These are phyloP conservation scores for Chrysolophus pictus DNA, from an alignment of 2,797 vertebrate species.

Conservation along the genomic window DNA sequence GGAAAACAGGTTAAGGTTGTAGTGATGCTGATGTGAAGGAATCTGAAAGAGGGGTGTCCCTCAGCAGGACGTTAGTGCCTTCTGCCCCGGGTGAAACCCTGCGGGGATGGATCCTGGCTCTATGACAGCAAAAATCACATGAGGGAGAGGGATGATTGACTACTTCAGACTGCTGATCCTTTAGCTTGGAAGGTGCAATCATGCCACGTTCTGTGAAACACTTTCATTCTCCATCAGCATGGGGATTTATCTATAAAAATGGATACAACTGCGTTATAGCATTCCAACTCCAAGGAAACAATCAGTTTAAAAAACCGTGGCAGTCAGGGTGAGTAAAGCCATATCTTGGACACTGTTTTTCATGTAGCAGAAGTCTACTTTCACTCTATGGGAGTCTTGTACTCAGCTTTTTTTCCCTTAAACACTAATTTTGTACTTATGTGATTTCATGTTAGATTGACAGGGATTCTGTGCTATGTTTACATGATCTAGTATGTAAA, in stretches of 20 bases:
- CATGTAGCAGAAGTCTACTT: neutral
- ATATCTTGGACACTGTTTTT: neutral
- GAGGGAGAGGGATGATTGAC: neutral
- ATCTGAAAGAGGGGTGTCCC: neutral
- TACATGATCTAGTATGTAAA: constrained; percentile 5
- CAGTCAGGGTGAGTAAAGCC: neutral
- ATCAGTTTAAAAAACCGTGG: neutral
- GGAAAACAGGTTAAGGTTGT: neutral
- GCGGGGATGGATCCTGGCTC: neutral
- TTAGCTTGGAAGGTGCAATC: neutral
- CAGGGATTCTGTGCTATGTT: neutral
- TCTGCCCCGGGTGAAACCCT: neutral
- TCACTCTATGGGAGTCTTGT: neutral
- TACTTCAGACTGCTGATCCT: neutral
- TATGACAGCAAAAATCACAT: neutral
- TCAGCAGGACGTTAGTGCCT: neutral
- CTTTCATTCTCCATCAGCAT: neutral
- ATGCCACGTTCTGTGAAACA: accelerated
- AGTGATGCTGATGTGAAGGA: neutral
- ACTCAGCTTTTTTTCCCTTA: neutral
- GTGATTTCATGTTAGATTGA: neutral
- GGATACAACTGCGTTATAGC: neutral
- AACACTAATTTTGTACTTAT: neutral
- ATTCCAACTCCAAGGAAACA: neutral
- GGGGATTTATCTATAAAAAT: neutral